Conservation (phyloP, 2,113 vertebrate genomes). For the Porphyrio hochstetteri region DNA sequence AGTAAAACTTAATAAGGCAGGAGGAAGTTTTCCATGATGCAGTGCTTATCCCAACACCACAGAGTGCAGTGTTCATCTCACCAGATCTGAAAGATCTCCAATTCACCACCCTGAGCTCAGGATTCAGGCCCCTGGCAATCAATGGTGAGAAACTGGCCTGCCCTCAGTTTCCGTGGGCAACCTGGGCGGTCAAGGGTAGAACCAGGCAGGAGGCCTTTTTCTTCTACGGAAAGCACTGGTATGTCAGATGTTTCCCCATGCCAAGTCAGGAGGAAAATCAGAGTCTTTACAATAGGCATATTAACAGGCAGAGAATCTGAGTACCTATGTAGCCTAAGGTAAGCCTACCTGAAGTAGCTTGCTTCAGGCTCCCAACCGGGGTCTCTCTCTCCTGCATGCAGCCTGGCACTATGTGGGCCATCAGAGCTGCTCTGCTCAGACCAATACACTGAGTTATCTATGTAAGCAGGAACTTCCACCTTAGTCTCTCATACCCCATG, state of each 20-base stretch:
- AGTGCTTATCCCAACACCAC: neutral
- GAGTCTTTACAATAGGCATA: accelerated
- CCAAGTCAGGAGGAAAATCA: neutral
- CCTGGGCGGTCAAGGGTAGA: neutral
- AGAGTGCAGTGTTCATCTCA: neutral
- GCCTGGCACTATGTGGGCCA: neutral
- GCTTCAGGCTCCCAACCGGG: neutral
- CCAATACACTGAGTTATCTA: accelerated
- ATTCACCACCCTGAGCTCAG: neutral
- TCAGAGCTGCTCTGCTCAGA: neutral
- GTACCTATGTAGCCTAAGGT: neutral
- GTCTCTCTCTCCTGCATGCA: neutral
- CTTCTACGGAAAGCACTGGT: neutral
- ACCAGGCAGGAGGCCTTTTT: neutral
- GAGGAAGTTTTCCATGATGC: neutral
- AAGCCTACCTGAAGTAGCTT: too few species aligned
- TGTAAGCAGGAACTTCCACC: neutral
- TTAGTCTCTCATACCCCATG: accelerated
- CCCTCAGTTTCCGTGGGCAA: neutral
- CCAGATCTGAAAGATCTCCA: neutral
- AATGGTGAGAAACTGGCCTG: neutral
- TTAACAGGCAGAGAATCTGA: neutral
- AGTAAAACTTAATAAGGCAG: neutral
- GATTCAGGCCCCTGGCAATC: neutral
- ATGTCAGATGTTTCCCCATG: neutral